Percentiles rank a stretch among this genome's conserved stretches.
Conservation (phyloP, 2,888 invertebrate species). For the Protodeltote pygarga region DNA sequence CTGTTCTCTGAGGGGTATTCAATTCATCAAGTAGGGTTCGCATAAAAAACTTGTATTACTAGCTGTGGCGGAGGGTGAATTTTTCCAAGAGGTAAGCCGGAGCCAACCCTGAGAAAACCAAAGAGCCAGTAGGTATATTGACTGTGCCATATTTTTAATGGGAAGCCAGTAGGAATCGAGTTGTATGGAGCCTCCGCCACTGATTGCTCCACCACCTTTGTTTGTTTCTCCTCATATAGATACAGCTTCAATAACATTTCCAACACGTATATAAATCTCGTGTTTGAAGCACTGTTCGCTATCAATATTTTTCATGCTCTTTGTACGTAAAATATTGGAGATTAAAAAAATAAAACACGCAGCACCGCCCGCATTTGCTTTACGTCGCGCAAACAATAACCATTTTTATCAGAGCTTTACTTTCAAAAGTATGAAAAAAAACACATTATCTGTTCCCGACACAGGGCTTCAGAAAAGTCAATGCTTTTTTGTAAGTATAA, state of each 20-base stretch:
- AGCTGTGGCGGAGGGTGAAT: too few species aligned
- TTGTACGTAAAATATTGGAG: constrained; percentile 50
- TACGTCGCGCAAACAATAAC: constrained; percentile 55
- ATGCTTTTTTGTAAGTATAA: background rate
- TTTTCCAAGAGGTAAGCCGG: too few species aligned
- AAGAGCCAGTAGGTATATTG: too few species aligned
- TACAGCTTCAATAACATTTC: constrained; percentile 40
- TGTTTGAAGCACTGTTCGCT: constrained; percentile 42
- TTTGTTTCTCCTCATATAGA: too few species aligned
- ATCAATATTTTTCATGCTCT: constrained; percentile 57
- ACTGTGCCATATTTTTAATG: too few species aligned
- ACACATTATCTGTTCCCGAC: constrained; percentile 19
- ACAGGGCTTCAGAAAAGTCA: constrained; percentile 8
- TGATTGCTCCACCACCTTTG: too few species aligned
- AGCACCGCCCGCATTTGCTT: constrained; percentile 58
- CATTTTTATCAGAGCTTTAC: constrained; percentile 46
- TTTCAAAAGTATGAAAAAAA: constrained; percentile 32
- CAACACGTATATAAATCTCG: constrained; percentile 35
- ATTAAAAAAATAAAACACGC: constrained; percentile 49
- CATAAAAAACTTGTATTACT: constrained; percentile 17
- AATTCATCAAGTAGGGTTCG: constrained; percentile 25
- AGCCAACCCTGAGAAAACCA: too few species aligned
- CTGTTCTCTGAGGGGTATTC: constrained; percentile 27
- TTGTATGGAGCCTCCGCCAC: too few species aligned
- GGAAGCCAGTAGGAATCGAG: too few species aligned